Conservation (phyloP, 2,797 vertebrate genomes). For the Heterohyrax brucei region DNA sequence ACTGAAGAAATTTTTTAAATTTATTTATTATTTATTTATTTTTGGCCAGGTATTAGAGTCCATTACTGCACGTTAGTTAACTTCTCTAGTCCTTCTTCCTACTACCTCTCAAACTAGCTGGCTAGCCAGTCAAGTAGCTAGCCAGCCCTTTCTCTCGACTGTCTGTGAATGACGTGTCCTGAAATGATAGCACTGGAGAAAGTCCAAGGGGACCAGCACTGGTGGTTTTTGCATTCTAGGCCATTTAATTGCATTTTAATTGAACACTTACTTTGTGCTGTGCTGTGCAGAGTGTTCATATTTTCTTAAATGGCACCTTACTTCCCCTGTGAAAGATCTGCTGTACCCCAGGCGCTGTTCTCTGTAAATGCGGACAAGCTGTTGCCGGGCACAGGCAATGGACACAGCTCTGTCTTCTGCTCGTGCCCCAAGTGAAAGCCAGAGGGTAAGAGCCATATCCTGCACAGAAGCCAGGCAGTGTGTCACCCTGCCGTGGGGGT, state of each 20-base stretch:
- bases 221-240: background rate
- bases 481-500: too few species aligned
- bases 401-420: background rate
- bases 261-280: conserved; percentile 4
- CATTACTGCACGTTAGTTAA: background rate
- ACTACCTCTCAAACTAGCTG: background rate
- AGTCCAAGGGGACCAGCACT: background rate
- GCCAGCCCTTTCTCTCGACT: background rate
- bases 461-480: background rate
- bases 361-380: background rate
- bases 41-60: conserved; percentile 11
- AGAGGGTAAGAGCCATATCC: background rate
- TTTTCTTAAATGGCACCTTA: conserved; percentile 8
- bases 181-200: conserved; percentile 4
- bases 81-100: background rate
- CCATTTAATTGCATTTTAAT: background rate
- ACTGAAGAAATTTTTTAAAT: conserved; percentile 65
- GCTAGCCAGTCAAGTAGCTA: background rate
- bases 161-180: background rate
- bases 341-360: background rate
- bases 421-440: background rate
- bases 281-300: background rate
- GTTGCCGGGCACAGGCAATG: background rate
- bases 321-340: background rate
- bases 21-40: background rate